phyloP scores from a whole-genome alignment of 2,797 vertebrate genomes.

The Percopsis omiscomaycus region DNA sequence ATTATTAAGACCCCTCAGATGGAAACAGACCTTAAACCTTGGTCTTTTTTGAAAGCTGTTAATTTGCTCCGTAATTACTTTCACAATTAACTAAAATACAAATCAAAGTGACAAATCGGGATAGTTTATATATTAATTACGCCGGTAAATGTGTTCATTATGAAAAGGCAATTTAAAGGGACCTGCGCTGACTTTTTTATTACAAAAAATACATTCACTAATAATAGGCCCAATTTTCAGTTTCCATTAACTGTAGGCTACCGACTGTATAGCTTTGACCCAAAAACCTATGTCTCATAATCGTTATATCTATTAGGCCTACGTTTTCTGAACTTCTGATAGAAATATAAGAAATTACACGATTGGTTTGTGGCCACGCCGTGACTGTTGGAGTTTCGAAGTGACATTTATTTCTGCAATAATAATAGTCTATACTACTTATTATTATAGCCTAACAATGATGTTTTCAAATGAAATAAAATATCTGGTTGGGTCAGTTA shows the following conservation, averaged over 20 bases:
- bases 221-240: slow-evolving; percentile 46
- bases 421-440: neutral
- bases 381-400: no score
- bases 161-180: slow-evolving; percentile 92
- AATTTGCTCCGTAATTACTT: slow-evolving; percentile 97
- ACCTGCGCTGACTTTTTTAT: slow-evolving; percentile 87
- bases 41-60: slow-evolving; percentile 96
- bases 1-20: slow-evolving; percentile 93
- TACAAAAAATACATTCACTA: slow-evolving; percentile 81
- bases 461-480: no score
- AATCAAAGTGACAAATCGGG: slow-evolving; percentile 97
- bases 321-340: slow-evolving; percentile 16
- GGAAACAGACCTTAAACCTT: slow-evolving; percentile 87
- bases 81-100: slow-evolving; percentile 99
- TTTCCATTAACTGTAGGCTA: slow-evolving; percentile 47
- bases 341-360: slow-evolving; percentile 31
- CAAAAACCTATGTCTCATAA: slow-evolving; percentile 60
- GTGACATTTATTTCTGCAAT: neutral
- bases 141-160: slow-evolving; percentile 92
- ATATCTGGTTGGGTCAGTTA: no score
- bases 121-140: slow-evolving; percentile 99
- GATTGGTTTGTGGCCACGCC: no score
- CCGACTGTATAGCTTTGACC: slow-evolving; percentile 44
- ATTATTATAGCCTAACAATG: no score
- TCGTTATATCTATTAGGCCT: slow-evolving; percentile 44